These are phyloP conservation scores for Drosophila bifasciata DNA, from an alignment of 1,140 invertebrate genomes.

Conservation along the genomic window DNA sequence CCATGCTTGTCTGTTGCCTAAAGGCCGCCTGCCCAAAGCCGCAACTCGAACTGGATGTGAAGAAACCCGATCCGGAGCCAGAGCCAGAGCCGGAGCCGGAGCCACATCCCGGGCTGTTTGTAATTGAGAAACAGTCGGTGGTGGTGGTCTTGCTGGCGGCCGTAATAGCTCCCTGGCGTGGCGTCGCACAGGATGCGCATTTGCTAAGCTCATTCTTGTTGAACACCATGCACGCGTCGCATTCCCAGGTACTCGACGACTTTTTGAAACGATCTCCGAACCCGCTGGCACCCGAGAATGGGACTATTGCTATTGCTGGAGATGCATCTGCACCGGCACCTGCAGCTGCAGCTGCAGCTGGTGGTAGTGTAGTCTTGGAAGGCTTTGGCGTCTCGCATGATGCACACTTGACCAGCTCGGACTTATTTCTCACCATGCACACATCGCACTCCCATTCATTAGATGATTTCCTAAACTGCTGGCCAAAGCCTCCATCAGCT, in stretches of 20 bases:
- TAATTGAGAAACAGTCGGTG: not conserved
- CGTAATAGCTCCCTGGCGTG: constrained; percentile 6
- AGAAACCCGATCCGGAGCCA: too few relatives aligned
- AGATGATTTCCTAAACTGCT: constrained; percentile 85
- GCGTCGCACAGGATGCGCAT: constrained; percentile 86
- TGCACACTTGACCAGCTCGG: constrained; percentile 86
- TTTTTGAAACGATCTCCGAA: constrained; percentile 86
- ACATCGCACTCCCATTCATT: constrained; percentile 88
- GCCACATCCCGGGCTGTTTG: not conserved
- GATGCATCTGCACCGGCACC: too few relatives aligned
- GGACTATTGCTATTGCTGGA: not conserved
- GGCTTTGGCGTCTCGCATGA: constrained; percentile 85
- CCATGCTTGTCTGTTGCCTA: constrained; percentile 86
- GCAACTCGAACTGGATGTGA: not conserved
- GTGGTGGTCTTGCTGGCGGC: not conserved
- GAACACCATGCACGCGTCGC: constrained; percentile 87
- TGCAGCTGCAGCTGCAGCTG: not conserved
- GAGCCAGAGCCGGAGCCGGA: too few relatives aligned
- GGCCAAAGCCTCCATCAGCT: constrained; percentile 77
- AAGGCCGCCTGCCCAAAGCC: constrained; percentile 86
- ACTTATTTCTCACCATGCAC: constrained; percentile 88
- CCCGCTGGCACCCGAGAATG: constrained; percentile 6
- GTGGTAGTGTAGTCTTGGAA: not conserved
- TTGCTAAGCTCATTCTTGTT: constrained; percentile 86
- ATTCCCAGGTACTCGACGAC: constrained; percentile 87